Evolutionary conservation across 2,113 vertebrate genomes (phyloP).

Genomic region (Paradoxurus hermaphroditus): DNA sequence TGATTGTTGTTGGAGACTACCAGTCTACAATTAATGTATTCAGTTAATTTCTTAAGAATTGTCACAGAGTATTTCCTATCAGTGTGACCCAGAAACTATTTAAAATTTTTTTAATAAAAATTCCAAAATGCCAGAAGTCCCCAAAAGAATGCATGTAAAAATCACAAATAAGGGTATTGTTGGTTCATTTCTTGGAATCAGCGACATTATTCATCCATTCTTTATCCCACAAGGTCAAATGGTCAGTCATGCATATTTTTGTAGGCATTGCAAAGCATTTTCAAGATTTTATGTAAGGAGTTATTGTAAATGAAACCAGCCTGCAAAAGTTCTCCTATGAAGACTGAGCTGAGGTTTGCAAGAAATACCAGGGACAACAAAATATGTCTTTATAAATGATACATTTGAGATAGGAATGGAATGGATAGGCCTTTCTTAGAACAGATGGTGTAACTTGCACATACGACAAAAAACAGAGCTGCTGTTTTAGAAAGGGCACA

Average conservation of each 20-base stretch:
- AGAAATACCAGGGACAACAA: slow-evolving; percentile 53
- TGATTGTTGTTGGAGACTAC: neutral
- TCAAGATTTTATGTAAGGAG: slow-evolving; percentile 68
- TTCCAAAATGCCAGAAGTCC: slow-evolving; percentile 36
- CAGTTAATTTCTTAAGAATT: slow-evolving; percentile 45
- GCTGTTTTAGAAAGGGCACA: slow-evolving; percentile 50
- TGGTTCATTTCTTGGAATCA: slow-evolving; percentile 44
- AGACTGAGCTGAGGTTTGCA: slow-evolving; percentile 57
- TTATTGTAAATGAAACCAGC: slow-evolving; percentile 69
- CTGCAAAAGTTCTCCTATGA: slow-evolving; percentile 41
- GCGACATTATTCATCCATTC: slow-evolving; percentile 68
- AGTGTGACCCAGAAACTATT: slow-evolving; percentile 50
- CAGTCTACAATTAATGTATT: slow-evolving; percentile 2
- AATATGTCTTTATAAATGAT: slow-evolving; percentile 56
- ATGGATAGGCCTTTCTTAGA: slow-evolving; percentile 45
- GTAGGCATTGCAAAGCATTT: slow-evolving; percentile 62
- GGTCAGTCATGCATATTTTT: slow-evolving; percentile 72
- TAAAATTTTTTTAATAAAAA: slow-evolving; percentile 55
- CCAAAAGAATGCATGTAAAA: slow-evolving; percentile 54
- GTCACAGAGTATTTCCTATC: neutral
- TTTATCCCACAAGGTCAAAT: slow-evolving; percentile 61
- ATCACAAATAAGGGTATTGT: slow-evolving; percentile 65
- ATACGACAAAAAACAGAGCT: slow-evolving; percentile 46
- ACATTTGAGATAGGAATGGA: slow-evolving; percentile 36
- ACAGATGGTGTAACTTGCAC: slow-evolving; percentile 44